Evolutionary conservation across 2,797 vertebrate genomes (phyloP), one percentile per base, ranked within the genome.

Genomic region (Scarus forsteni): DNA sequence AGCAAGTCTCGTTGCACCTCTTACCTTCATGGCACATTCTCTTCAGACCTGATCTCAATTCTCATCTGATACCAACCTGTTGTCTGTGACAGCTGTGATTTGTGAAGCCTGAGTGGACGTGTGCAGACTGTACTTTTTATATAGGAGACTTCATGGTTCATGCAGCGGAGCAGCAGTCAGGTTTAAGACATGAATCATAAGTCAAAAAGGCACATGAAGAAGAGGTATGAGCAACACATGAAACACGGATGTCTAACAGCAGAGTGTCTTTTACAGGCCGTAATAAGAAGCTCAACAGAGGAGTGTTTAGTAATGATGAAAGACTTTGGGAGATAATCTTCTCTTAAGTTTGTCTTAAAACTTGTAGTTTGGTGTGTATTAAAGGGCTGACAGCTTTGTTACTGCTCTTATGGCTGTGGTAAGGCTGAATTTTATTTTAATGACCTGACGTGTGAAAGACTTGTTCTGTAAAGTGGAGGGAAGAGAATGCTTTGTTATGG

Each of bases 41-140:
- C 11, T 66, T 74, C 75, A 70, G 72, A 77, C 54, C 64, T 66
- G 50, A 18, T 46, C 39, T 43, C 36, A 2, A 45, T 36, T 18
- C 38, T 66, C 60, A 72, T 77, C 63, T 10, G 60, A 79, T 65
- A 76, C 64, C 71, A 81, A 79, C 74, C 70, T 83, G 78, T 53
- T 68, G 46, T 52, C 60, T 49, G 19, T 63, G 70, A 75, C 65
- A 48, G 60, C 34, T 3, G 16, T 70, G 81, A 88, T 81, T 87
- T 91, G 75, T 76, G 9, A 67, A 49, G 46, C 61, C 44, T 77
- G 27, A 58, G 14, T 77, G 73, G 71, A 75, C 1, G 42, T 46
- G 19, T 5, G 54, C 60, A 10, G n/a, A 35, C 51, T 53, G 40
- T 15, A 18, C 45, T 67, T 38, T 10, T 19, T 44, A 13, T 15